Evolutionary conservation across 2,113 vertebrate genomes (phyloP), one percentile per base, ranked within the genome.

Genomic region (Elaphurus davidianus): DNA sequence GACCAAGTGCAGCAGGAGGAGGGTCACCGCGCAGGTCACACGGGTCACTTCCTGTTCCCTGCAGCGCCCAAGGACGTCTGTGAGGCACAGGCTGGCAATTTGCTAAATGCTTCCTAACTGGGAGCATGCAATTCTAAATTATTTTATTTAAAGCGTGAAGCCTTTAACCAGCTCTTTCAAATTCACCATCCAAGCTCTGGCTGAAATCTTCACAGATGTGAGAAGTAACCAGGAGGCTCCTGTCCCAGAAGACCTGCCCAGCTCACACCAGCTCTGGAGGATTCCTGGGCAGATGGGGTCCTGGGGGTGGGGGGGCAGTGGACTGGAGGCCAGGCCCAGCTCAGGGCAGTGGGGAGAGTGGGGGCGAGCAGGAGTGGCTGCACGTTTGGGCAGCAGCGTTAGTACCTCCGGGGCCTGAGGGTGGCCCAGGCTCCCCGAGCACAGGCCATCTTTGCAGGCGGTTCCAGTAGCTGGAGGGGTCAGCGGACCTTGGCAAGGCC

Each of bases 1-100:
- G 96, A 95, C 92, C 94, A 97, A 98, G 94, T 36, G n/a, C 89
- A 67, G 87, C 50, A 59, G 90, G 92, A 8, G 30, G 23, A 40
- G 95, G 96, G 93, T 98, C 25, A 67, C 23, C 12, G 23, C 14
- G 11, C 7, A 28, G 98, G 96, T 82, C 67, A 83, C 0, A 1
- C 12, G 19, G 96, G 96, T 97, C 97, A 83, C 25, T 50, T 98
- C 96, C 90, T 67, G 28, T 88, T 95, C 91, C 81, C 83, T 45
- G 55, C 50, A 13, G 21, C 10, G 55, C 88, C 82, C 4, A 36
- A 47, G 71, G 98, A 85, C 85, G 64, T 60, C 81, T 67, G 60
- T 76, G 30, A 64, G 78, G 95, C 71, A 52, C 7, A 64, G 74
- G 84, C 2, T 10, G 5, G 17, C 79, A 11, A 0, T 3, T 74